A percentile compares a stretch with the other conserved stretches of the same genome.
These are phyloP conservation scores for Platygyra sinensis DNA, from an alignment of 64 coral and sea anemone genomes.

Conservation along the genomic window DNA sequence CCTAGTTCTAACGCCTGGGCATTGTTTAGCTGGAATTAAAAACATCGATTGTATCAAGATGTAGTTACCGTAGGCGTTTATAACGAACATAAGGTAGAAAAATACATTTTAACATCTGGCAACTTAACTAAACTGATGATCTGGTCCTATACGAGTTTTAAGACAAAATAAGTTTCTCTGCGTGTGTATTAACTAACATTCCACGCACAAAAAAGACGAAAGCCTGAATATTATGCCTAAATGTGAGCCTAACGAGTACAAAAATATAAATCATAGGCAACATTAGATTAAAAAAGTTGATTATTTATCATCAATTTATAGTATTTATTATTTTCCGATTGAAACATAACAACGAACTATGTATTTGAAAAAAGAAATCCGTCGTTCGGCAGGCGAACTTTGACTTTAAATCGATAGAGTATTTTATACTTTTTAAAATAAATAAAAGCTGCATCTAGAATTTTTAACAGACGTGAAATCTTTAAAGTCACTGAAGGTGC, in stretches of 20 bases:
- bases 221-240: neutral
- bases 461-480: neutral
- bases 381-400: neutral
- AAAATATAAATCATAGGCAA: neutral
- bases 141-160: neutral
- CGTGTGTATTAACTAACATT: neutral
- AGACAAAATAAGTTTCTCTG: neutral
- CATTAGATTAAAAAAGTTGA: neutral
- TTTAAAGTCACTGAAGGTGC: neutral
- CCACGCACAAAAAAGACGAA: neutral
- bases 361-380: neutral
- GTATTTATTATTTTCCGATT: neutral
- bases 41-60: slow-evolving; percentile 21
- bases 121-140: neutral
- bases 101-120: slow-evolving; percentile 13
- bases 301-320: neutral
- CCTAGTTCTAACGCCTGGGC: neutral
- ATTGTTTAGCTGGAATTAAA: slow-evolving; percentile 23
- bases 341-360: neutral
- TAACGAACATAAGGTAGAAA: neutral
- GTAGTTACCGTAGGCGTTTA: slow-evolving; percentile 6
- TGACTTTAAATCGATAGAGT: neutral
- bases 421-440: neutral
- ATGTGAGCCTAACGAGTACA: neutral
- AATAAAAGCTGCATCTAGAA: too few relatives aligned